Evolutionary conservation across 1,140 invertebrate species (phyloP).

Genomic region (Eriosoma lanigerum): DNA sequence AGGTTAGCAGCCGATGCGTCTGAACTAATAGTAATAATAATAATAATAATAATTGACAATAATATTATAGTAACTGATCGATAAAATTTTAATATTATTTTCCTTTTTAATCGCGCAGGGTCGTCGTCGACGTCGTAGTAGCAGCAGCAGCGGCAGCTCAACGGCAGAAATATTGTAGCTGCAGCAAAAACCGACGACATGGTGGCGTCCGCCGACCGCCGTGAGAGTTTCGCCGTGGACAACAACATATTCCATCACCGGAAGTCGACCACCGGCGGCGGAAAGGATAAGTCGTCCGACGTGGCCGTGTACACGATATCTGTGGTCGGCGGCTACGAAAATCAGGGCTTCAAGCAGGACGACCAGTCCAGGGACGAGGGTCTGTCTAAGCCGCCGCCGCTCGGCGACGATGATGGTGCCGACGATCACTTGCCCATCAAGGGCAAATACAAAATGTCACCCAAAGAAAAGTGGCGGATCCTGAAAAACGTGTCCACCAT

Average conservation of each 20-base stretch:
- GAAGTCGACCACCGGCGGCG: constrained; percentile 16
- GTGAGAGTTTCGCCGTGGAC: constrained; percentile 39
- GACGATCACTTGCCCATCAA: constrained; percentile 65
- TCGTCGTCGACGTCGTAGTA: background rate
- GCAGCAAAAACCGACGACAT: background rate
- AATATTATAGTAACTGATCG: too few relatives aligned
- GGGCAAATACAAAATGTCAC: constrained; percentile 75
- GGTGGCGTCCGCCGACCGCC: constrained; percentile 51
- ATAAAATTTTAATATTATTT: background rate
- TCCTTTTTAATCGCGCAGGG: background rate
- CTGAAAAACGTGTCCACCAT: constrained; percentile 84
- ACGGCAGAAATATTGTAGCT: background rate
- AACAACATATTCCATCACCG: constrained; percentile 34
- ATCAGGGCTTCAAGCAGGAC: constrained; percentile 69
- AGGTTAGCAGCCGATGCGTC: too few relatives aligned
- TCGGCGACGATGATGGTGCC: constrained; percentile 64
- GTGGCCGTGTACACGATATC: constrained; percentile 55
- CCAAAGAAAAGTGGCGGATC: constrained; percentile 81
- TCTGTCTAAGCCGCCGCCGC: constrained; percentile 65
- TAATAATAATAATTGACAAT: too few relatives aligned
- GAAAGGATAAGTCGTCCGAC: constrained; percentile 52
- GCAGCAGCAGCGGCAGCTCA: background rate
- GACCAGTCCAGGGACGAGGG: constrained; percentile 62
- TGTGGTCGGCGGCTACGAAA: constrained; percentile 63
- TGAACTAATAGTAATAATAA: too few relatives aligned